phyloP scores from a whole-genome alignment of 2,797 vertebrate genomes.

The Zenarchopterus dispar region DNA sequence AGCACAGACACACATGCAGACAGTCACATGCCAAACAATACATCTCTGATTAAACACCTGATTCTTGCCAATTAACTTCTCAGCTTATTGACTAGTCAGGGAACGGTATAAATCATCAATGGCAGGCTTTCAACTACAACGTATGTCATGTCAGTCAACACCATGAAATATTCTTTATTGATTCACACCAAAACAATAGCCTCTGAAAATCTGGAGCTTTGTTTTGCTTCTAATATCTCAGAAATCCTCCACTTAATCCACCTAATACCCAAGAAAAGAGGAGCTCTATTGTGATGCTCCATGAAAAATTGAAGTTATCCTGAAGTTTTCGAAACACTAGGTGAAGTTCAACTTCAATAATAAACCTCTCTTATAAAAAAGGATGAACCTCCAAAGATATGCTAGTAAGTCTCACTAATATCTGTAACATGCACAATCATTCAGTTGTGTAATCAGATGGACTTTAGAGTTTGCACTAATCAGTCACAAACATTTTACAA shows the following conservation, averaged over 20 bases:
- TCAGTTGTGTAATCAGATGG: neutral
- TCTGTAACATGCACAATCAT: neutral
- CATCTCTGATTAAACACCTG: constrained; percentile 64
- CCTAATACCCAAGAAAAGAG: constrained; percentile 11
- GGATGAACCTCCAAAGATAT: too few relatives aligned
- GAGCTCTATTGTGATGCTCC: constrained; percentile 14
- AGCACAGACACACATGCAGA: constrained; percentile 6
- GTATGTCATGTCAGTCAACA: constrained; percentile 62
- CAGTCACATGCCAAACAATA: constrained; percentile 26
- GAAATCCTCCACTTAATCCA: constrained; percentile 33
- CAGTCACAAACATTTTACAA: neutral
- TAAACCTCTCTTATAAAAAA: neutral
- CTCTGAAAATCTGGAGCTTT: constrained; percentile 21
- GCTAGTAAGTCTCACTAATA: too few relatives aligned
- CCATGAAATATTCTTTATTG: constrained; percentile 60
- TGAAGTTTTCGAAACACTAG: constrained; percentile 12
- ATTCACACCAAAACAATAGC: constrained; percentile 52
- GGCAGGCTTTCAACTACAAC: constrained; percentile 47
- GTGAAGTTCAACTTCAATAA: neutral
- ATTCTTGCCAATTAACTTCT: constrained; percentile 52
- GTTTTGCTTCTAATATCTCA: constrained; percentile 17
- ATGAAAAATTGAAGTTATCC: constrained; percentile 26
- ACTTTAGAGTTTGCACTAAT: constrained; percentile 1
- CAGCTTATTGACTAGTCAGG: constrained; percentile 54
- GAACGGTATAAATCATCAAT: constrained; percentile 49